Conservation (phyloP, 2,888 invertebrate species). For the Paralinhomoeus sp. region DNA sequence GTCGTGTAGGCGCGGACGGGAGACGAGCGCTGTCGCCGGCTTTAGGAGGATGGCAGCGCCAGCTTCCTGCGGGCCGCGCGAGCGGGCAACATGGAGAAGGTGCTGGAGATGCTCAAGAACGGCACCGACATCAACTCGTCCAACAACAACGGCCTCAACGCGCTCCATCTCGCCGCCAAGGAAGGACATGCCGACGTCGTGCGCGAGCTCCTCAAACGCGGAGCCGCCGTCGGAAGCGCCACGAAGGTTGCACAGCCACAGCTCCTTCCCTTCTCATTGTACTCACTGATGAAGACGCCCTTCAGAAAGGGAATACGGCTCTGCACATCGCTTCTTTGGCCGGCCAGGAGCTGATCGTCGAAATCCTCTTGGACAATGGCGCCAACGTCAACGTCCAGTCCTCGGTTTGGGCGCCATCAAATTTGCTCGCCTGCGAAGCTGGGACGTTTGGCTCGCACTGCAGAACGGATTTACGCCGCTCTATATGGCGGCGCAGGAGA, state of each 20-base stretch:
- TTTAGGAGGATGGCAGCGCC: too few relatives aligned
- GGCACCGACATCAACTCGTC: constrained; percentile 98
- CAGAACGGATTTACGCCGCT: constrained; percentile 88
- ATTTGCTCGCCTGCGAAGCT: too few relatives aligned
- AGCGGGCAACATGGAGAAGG: too few relatives aligned
- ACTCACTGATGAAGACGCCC: too few relatives aligned
- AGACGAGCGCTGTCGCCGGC: too few relatives aligned
- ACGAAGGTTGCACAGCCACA: constrained; percentile 73
- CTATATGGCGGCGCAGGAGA: constrained; percentile 98
- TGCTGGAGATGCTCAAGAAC: too few relatives aligned
- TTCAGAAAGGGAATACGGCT: constrained; percentile 82
- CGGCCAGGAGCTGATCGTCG: constrained; percentile 87
- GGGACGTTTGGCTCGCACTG: too few relatives aligned
- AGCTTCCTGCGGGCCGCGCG: too few relatives aligned
- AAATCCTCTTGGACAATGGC: constrained; percentile 67
- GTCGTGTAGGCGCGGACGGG: too few relatives aligned
- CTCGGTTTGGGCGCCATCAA: constrained; percentile 39
- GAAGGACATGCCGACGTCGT: constrained; percentile 92
- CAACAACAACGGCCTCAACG: constrained; percentile 97
- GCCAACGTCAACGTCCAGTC: constrained; percentile 97
- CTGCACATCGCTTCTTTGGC: constrained; percentile 94
- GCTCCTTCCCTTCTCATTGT: too few relatives aligned
- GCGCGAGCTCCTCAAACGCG: constrained; percentile 65
- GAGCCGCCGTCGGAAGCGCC: constrained; percentile 84
- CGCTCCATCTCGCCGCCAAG: constrained; percentile 88